phyloP scores from a whole-genome alignment of 2,797 vertebrate genomes.

The Halcyon chelicuti region DNA sequence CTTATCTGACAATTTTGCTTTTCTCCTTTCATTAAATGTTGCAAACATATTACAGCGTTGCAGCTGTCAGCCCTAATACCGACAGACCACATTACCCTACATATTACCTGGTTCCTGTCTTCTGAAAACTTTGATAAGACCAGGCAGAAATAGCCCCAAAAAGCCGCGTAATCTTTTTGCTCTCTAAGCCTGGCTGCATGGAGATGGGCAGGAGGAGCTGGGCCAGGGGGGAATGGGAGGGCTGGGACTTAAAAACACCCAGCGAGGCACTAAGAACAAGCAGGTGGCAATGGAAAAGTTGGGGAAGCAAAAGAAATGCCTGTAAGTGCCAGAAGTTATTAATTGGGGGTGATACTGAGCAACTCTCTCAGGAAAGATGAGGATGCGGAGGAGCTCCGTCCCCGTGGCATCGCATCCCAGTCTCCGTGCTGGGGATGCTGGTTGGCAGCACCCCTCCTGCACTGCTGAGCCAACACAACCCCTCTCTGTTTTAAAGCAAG shows the following conservation, averaged over 20 bases:
- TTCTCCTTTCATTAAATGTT: slow-evolving; percentile 66
- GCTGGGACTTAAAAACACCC: neutral
- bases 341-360: neutral
- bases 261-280: neutral
- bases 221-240: neutral
- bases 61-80: slow-evolving; percentile 49
- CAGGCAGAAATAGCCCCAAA: slow-evolving; percentile 13
- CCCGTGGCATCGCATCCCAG: neutral
- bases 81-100: neutral
- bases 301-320: neutral
- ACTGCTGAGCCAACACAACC: neutral
- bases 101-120: slow-evolving; percentile 26
- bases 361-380: neutral
- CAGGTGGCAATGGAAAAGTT: neutral
- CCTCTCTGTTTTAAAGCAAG: rapidly evolving
- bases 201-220: neutral
- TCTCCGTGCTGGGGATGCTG: rapidly evolving
- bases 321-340: neutral
- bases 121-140: slow-evolving; percentile 37
- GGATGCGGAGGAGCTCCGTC: neutral
- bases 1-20: slow-evolving; percentile 56
- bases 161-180: neutral
- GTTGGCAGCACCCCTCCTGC: neutral
- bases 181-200: neutral
- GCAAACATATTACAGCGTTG: slow-evolving; percentile 41